These are phyloP conservation scores for Natator depressus DNA, from an alignment of 2,113 vertebrate species.

Conservation along the genomic window DNA sequence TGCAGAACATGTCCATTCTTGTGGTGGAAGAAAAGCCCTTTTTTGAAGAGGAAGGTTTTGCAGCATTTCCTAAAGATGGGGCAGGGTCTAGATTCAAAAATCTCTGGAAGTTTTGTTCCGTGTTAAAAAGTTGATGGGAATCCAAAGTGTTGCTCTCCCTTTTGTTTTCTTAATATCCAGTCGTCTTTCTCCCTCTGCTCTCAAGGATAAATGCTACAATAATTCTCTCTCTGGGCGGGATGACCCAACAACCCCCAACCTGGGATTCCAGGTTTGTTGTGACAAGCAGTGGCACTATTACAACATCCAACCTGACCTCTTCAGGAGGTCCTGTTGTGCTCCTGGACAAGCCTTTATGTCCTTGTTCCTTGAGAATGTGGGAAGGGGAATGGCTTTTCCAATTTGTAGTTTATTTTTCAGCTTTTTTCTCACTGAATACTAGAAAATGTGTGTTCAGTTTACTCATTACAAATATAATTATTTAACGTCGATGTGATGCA, in stretches of 20 bases:
- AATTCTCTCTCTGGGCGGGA: slow-evolving; percentile 38
- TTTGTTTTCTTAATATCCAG: not conserved
- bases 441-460: not conserved
- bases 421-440: not conserved
- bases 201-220: not conserved
- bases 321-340: not conserved
- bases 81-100: not conserved
- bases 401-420: not conserved
- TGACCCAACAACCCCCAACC: slow-evolving; percentile 49
- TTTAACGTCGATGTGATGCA: not conserved
- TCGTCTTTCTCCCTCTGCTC: not conserved
- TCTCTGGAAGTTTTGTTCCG: not conserved
- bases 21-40: not conserved
- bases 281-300: slow-evolving; percentile 22
- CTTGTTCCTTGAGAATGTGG: slow-evolving; percentile 28
- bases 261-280: slow-evolving; percentile 28
- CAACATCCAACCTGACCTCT: slow-evolving; percentile 19
- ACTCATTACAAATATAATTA: not conserved
- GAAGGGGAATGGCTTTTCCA: not conserved
- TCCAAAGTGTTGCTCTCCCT: slow-evolving; percentile 3
- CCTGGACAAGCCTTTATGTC: slow-evolving; percentile 11
- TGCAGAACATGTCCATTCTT: not conserved
- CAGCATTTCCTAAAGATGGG: not conserved
- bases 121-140: not conserved
- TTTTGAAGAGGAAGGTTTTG: not conserved